Percentiles rank a stretch among this genome's conserved stretches.
Evolutionary conservation across 2,113 vertebrate species (phyloP).

Genomic region (Rhabdomys dilectus): DNA sequence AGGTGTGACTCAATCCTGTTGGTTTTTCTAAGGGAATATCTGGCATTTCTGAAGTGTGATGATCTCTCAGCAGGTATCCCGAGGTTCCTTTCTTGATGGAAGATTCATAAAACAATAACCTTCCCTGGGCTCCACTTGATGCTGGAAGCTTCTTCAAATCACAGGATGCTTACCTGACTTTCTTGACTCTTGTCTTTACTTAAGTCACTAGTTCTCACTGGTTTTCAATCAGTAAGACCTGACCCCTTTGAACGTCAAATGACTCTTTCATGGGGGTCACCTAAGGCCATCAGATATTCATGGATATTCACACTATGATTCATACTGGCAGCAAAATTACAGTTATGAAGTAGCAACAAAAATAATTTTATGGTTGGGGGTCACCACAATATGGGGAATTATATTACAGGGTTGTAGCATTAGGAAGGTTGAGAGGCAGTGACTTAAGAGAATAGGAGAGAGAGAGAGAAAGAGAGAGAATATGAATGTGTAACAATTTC

Average conservation of each 20-base stretch:
- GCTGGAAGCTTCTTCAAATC: neutral
- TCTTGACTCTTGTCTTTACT: neutral
- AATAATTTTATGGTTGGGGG: neutral
- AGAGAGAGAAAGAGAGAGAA: too few species aligned
- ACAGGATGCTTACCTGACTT: neutral
- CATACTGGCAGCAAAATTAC: neutral
- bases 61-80: neutral
- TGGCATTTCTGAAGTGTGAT: neutral
- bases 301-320: neutral
- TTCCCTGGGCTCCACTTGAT: neutral
- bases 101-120: neutral
- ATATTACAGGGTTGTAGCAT: neutral
- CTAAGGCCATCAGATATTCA: neutral
- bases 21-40: constrained; percentile 2
- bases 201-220: neutral
- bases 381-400: neutral
- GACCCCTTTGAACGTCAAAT: neutral
- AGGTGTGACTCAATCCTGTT: neutral
- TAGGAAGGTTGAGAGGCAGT: neutral
- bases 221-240: neutral
- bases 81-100: neutral
- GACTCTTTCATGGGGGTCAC: neutral
- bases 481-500: neutral
- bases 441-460: neutral
- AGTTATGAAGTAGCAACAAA: neutral